phyloP scores from a whole-genome alignment of 2,888 invertebrate species.

The Caenorhabditis imperialis region DNA sequence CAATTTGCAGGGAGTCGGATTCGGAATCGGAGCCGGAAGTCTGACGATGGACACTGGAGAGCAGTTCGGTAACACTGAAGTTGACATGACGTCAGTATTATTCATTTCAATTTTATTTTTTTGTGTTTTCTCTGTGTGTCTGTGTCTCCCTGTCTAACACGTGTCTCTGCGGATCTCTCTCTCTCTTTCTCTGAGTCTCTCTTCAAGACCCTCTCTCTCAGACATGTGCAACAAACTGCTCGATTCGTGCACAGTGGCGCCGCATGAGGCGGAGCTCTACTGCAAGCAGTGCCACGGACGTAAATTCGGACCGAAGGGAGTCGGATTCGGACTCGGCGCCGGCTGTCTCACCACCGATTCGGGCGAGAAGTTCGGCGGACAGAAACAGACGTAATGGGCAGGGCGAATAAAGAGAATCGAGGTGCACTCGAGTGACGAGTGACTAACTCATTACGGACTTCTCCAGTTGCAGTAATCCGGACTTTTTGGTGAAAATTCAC shows the following conservation, averaged over 20 bases:
- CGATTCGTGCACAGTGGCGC: conserved; percentile 95
- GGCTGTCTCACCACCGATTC: conserved; percentile 96
- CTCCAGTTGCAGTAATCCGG: too few relatives aligned
- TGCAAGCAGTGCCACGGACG: conserved; percentile 96
- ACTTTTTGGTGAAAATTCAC: too few relatives aligned
- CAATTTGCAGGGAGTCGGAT: conserved; percentile 91
- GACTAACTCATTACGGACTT: too few relatives aligned
- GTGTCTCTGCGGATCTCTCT: not conserved
- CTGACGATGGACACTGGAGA: conserved; percentile 95
- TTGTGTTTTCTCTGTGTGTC: conserved; percentile 8
- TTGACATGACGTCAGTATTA: conserved; percentile 77
- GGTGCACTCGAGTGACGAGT: too few relatives aligned
- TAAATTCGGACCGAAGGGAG: conserved; percentile 95
- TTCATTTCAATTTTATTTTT: conserved; percentile 6
- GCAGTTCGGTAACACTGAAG: conserved; percentile 84
- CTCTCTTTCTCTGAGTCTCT: conserved; percentile 4
- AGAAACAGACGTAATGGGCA: conserved; percentile 41
- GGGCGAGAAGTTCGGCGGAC: conserved; percentile 87
- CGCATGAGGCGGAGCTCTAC: conserved; percentile 92
- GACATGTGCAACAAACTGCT: conserved; percentile 92
- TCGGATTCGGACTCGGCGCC: conserved; percentile 98
- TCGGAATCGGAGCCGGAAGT: conserved; percentile 97
- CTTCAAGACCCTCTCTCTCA: conserved; percentile 47
- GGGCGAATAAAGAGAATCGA: not conserved
- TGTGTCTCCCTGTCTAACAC: conserved; percentile 7